Conservation (phyloP, 2,113 vertebrate species). For the Chaetura pelagica region DNA sequence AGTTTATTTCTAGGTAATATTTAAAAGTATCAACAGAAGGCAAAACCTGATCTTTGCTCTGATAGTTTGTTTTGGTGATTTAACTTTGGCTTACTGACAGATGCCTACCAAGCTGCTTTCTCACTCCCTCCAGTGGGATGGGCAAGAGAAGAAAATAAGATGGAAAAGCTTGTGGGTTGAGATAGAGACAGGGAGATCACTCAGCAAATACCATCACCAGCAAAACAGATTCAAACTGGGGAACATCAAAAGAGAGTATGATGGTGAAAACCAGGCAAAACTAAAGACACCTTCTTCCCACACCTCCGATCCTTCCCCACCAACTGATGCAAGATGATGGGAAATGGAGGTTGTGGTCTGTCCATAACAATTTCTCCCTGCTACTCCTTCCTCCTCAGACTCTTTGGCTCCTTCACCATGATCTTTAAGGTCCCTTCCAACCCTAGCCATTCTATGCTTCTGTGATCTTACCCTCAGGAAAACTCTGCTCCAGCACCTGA, state of each 20-base stretch:
- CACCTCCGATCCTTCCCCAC: rapidly evolving
- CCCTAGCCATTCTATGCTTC: too few species aligned
- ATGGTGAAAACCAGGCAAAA: not conserved
- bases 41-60: not conserved
- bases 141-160: not conserved
- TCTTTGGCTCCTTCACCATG: not conserved
- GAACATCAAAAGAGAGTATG: not conserved
- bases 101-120: not conserved
- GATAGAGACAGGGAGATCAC: not conserved
- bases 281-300: not conserved
- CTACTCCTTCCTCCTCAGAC: not conserved
- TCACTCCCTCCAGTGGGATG: not conserved
- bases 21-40: not conserved
- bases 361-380: not conserved
- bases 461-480: not conserved
- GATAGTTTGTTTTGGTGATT: not conserved
- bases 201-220: not conserved
- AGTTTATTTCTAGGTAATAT: not conserved
- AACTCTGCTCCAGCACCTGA: not conserved
- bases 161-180: not conserved
- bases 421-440: too few species aligned
- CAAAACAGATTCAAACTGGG: not conserved
- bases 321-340: rapidly evolving
- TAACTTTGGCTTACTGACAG: not conserved
- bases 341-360: not conserved